Evolutionary conservation across 2,888 invertebrate genomes (phyloP).

Genomic region (Iselma pallidipennis): DNA sequence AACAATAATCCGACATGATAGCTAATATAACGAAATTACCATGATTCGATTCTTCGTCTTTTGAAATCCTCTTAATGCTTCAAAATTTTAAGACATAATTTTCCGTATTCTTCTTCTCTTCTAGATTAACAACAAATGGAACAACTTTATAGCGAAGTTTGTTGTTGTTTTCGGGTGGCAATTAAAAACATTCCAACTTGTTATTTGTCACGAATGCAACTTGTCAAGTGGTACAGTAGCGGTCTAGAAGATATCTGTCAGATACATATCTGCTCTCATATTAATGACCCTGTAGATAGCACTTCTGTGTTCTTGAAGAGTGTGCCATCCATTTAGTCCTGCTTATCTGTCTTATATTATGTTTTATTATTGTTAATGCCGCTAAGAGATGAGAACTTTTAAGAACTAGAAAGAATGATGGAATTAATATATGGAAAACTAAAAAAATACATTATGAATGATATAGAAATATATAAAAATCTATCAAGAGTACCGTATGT

Average conservation of each 20-base stretch:
- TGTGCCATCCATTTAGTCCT: conserved; percentile 37
- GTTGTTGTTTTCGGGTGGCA: conserved; percentile 25
- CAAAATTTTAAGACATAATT: too few species aligned
- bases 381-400: conserved; percentile 14
- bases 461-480: too few species aligned
- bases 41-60: too few species aligned
- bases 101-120: background rate
- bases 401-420: conserved; percentile 1
- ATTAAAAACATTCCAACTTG: conserved; percentile 36
- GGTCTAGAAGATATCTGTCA: conserved; percentile 34
- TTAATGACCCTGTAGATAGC: conserved; percentile 45
- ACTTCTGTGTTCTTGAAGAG: conserved; percentile 37
- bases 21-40: too few species aligned
- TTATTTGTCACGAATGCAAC: conserved; percentile 38
- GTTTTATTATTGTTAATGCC: conserved; percentile 33
- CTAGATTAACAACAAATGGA: background rate
- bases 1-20: background rate
- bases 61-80: background rate
- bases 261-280: conserved; percentile 46
- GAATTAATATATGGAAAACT: background rate
- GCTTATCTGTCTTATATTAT: conserved; percentile 31
- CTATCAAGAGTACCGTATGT: too few species aligned
- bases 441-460: background rate
- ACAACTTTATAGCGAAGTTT: background rate
- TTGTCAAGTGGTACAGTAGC: conserved; percentile 43